These are phyloP conservation scores for Campoletis raptor DNA, from an alignment of 2,888 invertebrate genomes.

Conservation along the genomic window DNA sequence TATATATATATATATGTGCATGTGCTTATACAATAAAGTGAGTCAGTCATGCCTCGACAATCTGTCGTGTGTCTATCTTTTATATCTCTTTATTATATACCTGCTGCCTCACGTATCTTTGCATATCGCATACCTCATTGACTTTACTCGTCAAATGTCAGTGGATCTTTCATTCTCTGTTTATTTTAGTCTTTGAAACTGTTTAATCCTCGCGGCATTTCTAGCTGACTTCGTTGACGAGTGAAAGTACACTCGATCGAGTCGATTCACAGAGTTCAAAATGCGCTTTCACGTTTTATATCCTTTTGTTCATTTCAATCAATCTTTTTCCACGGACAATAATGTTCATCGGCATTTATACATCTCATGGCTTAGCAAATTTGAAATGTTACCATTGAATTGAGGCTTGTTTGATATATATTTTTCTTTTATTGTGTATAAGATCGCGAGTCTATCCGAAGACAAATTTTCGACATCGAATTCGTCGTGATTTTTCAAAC, in stretches of 20 bases:
- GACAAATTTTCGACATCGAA: constrained; percentile 2
- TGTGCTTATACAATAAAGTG: constrained; percentile 7
- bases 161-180: constrained; percentile 29
- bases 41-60: constrained; percentile 53
- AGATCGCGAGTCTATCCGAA: not conserved
- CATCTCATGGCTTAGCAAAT: not conserved
- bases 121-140: constrained; percentile 53
- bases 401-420: not conserved
- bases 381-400: not conserved
- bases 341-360: not conserved
- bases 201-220: constrained; percentile 29
- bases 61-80: constrained; percentile 43
- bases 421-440: not conserved
- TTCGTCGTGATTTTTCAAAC: constrained; percentile 5
- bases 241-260: constrained; percentile 26
- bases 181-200: constrained; percentile 4
- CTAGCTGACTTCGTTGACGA: not conserved
- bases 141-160: constrained; percentile 34
- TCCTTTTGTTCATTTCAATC: not conserved
- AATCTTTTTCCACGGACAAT: not conserved
- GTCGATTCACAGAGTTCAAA: not conserved
- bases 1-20: not conserved
- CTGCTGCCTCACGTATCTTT: constrained; percentile 46
- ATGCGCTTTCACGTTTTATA: not conserved
- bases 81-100: constrained; percentile 33